phyloP scores from a whole-genome alignment of 2,888 invertebrate genomes.

The Cylloceria caligata region DNA sequence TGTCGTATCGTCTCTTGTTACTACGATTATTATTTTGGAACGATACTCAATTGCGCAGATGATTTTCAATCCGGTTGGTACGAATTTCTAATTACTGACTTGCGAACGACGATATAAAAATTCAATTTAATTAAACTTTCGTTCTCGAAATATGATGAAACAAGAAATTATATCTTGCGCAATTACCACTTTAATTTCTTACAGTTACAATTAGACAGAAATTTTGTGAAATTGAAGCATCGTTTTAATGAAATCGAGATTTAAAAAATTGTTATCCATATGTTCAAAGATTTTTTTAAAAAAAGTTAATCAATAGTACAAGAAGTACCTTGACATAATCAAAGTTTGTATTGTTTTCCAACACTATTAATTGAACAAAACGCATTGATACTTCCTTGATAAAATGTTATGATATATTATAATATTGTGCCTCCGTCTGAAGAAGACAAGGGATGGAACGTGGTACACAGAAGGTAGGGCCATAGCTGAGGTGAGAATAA shows the following conservation, averaged over 20 bases:
- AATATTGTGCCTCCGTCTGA: neutral
- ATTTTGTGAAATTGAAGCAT: neutral
- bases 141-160: neutral
- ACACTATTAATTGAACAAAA: too few relatives aligned
- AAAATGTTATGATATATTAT: neutral
- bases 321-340: too few relatives aligned
- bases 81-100: constrained; percentile 14
- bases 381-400: neutral
- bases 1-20: constrained; percentile 39
- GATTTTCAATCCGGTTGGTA: constrained; percentile 1
- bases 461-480: constrained; percentile 10
- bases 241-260: too few relatives aligned
- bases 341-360: too few relatives aligned
- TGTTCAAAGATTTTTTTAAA: too few relatives aligned
- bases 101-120: neutral
- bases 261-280: too few relatives aligned
- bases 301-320: too few relatives aligned
- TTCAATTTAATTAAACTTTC: constrained; percentile 1
- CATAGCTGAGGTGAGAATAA: constrained; percentile 36
- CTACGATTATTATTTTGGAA: constrained; percentile 46
- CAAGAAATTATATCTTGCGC: neutral
- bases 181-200: neutral
- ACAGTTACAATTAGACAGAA: neutral
- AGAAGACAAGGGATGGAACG: neutral
- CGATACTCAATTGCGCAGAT: constrained; percentile 12